Conservation (phyloP, 2,797 vertebrate genomes). For the Chelonia mydas region DNA sequence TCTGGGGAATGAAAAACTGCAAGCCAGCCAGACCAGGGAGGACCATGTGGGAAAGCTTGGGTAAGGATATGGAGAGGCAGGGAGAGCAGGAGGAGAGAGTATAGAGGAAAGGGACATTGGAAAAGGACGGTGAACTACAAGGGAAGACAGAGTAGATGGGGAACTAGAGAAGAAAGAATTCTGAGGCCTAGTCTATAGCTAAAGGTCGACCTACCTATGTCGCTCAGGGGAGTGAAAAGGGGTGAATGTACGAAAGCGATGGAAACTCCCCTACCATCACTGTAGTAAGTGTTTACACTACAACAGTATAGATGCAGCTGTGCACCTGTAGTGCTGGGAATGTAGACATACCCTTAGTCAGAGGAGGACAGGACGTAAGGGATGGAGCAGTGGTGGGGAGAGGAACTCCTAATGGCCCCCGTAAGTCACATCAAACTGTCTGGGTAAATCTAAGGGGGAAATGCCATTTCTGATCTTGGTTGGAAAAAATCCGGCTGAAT, state of each 20-base stretch:
- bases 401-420: not conserved
- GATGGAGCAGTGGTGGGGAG: not conserved
- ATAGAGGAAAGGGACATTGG: not conserved
- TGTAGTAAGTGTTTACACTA: too few species aligned
- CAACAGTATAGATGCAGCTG: too few species aligned
- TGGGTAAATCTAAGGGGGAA: not conserved
- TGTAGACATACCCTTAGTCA: too few species aligned
- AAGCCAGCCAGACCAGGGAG: accelerated
- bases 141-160: not conserved
- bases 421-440: not conserved
- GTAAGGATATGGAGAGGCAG: not conserved
- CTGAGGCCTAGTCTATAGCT: too few species aligned
- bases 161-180: not conserved
- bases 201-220: too few species aligned
- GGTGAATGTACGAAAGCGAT: too few species aligned
- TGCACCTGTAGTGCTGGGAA: too few species aligned
- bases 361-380: not conserved
- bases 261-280: too few species aligned
- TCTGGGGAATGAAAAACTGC: not conserved
- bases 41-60: not conserved
- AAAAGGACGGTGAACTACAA: not conserved
- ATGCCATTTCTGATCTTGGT: not conserved
- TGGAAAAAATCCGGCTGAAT: not conserved
- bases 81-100: not conserved
- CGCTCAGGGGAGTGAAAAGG: too few species aligned